Percentiles rank a stretch among this genome's conserved stretches.
Evolutionary conservation across 2,797 vertebrate species (phyloP).

Genomic region (Microctenopoma stevenorrisi): DNA sequence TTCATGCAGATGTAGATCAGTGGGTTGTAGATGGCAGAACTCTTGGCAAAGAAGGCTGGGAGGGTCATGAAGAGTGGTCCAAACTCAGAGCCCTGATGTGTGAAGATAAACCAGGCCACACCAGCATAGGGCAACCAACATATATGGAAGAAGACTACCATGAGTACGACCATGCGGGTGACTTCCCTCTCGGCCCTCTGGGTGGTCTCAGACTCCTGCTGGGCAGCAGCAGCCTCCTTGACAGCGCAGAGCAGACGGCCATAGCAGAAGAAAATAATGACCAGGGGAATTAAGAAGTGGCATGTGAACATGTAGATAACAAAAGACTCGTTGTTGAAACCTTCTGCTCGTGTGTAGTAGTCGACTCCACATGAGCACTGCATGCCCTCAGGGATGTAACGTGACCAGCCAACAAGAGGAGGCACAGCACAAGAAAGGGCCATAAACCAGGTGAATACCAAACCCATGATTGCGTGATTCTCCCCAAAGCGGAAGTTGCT

Average conservation of each 20-base stretch:
- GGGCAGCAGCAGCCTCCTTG: conserved; percentile 95
- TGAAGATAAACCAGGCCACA: conserved; percentile 93
- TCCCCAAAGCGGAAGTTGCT: conserved; percentile 96
- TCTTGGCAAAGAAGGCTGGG: conserved; percentile 97
- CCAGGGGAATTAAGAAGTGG: conserved; percentile 85
- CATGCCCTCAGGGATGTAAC: conserved; percentile 96
- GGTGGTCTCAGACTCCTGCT: conserved; percentile 97
- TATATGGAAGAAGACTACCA: conserved; percentile 91
- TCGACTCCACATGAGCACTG: conserved; percentile 97
- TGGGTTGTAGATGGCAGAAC: conserved; percentile 91
- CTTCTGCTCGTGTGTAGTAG: conserved; percentile 94
- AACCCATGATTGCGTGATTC: conserved; percentile 93
- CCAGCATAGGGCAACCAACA: conserved; percentile 93
- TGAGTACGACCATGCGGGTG: conserved; percentile 95
- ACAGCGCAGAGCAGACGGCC: conserved; percentile 95
- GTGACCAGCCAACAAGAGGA: conserved; percentile 94
- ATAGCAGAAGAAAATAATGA: conserved; percentile 93
- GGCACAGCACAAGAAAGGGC: conserved; percentile 87
- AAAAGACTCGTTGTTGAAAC: conserved; percentile 95
- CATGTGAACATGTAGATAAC: conserved; percentile 97
- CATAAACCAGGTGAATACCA: conserved; percentile 90
- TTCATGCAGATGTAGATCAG: conserved; percentile 97
- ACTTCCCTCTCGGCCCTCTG: conserved; percentile 98
- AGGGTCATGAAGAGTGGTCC: conserved; percentile 95
- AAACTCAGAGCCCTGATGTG: conserved; percentile 91